A percentile compares a stretch with the other conserved stretches of the same genome.
Conservation (phyloP, 35 echinoderm and acorn worm species). For the Stichopus chloronotus region DNA sequence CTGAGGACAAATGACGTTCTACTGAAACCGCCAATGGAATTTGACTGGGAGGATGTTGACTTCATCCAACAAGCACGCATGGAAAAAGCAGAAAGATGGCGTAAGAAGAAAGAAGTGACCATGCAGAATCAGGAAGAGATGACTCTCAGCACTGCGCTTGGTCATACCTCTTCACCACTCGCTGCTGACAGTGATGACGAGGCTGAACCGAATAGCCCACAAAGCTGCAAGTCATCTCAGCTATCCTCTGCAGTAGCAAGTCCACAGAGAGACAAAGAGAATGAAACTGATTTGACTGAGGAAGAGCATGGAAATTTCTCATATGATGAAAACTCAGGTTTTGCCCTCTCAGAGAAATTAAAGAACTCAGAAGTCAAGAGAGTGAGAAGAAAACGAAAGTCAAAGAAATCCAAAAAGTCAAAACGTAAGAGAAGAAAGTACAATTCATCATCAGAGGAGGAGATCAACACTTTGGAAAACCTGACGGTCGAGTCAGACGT, state of each 20-base stretch:
- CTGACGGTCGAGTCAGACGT: neutral
- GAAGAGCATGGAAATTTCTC: neutral
- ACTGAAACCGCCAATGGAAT: neutral
- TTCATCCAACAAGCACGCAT: neutral
- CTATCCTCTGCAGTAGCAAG: neutral
- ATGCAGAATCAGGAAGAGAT: neutral
- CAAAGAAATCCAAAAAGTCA: slow-evolving; percentile 20
- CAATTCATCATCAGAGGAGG: slow-evolving; percentile 12
- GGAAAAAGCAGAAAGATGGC: slow-evolving; percentile 35
- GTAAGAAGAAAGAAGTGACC: neutral
- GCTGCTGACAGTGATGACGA: neutral
- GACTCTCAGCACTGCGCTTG: neutral
- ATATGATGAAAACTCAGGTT: neutral
- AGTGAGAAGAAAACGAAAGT: slow-evolving; percentile 14
- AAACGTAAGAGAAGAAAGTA: slow-evolving; percentile 31
- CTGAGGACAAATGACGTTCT: neutral
- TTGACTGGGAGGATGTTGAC: neutral
- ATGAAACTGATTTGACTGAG: neutral
- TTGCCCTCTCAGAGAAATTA: neutral
- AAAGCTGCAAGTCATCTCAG: neutral
- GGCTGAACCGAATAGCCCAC: neutral
- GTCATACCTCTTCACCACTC: neutral
- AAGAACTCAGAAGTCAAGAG: neutral
- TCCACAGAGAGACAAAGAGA: neutral
- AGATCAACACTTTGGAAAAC: neutral